Base-by-base conservation (phyloP, 2,888 invertebrate genomes). In the Heliconius hortense region DNA sequence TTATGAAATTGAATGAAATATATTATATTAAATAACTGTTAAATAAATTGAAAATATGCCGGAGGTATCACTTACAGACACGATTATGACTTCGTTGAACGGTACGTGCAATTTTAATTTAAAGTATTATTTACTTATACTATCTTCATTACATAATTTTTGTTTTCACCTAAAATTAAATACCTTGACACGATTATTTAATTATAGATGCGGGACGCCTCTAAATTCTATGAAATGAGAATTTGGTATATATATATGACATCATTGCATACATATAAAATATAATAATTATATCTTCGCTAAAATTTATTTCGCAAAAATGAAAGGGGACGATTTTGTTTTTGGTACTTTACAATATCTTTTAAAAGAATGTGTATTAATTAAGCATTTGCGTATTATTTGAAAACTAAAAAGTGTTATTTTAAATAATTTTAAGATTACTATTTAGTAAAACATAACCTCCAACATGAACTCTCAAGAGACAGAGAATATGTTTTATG, bases 191-290 rank as follows among this genome's bases (percentile, higher is more conserved):
- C 83, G 84, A 87, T 87, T 87, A 85, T 90, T 89, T 90, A 92
- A 91, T 94, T 94, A 90, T 93, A 94, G 93, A 88, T 85, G 79
- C 84, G 78, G 85, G 82, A 81, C 87, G 86, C 82, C 86, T 89
- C 87, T 86, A 85, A 84, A 89, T 84, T 82, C 83, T 81, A 78
- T 82, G 81, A 86, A 75, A 76, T 75, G 71, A 74, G 59, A 81
- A 80, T 80, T 79, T 77, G 83, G n/a, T n/a, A 81, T 79, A 82
- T 35, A 35, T 35, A 8, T 35, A 35, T 85, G 86, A 81, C 85
- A 82, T 84, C 84, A 84, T 82, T 84, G 82, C n/a, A 31, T 31
- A 69, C 31, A 56, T 35, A 69, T 56, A 68, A 26, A 56, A 62
- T 31, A 5, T 35, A 35, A 8, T 35, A 18, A 18, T 18, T 48